Evolutionary conservation across 2,888 invertebrate species (phyloP).

Genomic region (Oscheius sp.): DNA sequence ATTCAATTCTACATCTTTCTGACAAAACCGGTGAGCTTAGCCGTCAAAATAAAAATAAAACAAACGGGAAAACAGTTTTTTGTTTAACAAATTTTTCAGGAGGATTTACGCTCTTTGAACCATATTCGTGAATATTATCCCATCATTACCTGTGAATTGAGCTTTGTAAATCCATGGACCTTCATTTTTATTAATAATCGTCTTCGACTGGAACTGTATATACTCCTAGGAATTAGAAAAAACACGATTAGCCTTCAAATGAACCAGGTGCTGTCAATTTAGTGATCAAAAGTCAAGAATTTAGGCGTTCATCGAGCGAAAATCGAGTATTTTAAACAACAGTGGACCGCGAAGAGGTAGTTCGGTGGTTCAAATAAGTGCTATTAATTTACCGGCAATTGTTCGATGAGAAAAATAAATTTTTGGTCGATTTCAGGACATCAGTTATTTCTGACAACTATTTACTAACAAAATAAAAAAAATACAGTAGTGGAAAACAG

Average conservation of each 20-base stretch:
- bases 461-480: no score
- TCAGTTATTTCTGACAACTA: no score
- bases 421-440: background rate
- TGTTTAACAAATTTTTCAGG: background rate
- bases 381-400: background rate
- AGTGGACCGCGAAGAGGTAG: constrained; percentile 10
- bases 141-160: constrained; percentile 16
- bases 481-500: no score
- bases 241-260: background rate
- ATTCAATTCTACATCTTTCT: background rate
- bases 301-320: background rate
- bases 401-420: constrained; percentile 14
- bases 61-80: background rate
- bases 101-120: background rate
- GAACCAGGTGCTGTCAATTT: background rate
- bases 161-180: constrained; percentile 6
- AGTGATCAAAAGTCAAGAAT: background rate
- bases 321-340: constrained; percentile 5
- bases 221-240: background rate
- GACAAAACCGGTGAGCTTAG: background rate
- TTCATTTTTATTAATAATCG: constrained; percentile 2
- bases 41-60: no score
- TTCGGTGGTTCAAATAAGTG: constrained; percentile 1
- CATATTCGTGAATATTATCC: constrained; percentile 1
- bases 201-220: background rate